phyloP scores from a whole-genome alignment of 2,113 vertebrate species.

The Sardina pilchardus region DNA sequence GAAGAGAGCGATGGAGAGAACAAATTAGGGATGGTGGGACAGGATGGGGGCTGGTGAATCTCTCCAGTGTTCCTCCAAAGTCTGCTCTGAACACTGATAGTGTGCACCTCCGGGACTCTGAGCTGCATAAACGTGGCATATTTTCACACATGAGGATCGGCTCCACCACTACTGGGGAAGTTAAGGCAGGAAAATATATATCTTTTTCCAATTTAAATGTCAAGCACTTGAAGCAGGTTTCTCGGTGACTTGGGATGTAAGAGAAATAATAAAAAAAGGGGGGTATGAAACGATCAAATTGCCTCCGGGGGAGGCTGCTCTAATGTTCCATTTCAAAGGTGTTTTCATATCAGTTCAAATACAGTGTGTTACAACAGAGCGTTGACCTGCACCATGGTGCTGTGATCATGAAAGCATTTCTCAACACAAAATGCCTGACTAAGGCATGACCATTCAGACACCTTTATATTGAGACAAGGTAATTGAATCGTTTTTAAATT shows the following conservation, averaged over 20 bases:
- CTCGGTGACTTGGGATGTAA: slow-evolving; percentile 8
- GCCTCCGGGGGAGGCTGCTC: not conserved
- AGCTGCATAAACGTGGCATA: slow-evolving; percentile 26
- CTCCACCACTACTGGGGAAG: slow-evolving; percentile 7
- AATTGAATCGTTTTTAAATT: not conserved
- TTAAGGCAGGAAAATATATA: slow-evolving; percentile 25
- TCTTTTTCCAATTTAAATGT: slow-evolving; percentile 33
- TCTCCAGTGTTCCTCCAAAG: slow-evolving; percentile 53
- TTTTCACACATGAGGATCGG: slow-evolving; percentile 21
- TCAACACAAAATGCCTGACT: not conserved
- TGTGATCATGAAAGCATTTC: not conserved
- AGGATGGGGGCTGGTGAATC: slow-evolving; percentile 41
- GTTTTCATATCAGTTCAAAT: slow-evolving; percentile 14
- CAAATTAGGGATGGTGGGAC: slow-evolving; percentile 67
- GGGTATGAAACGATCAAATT: slow-evolving; percentile 9
- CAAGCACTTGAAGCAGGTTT: slow-evolving; percentile 1
- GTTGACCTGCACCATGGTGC: not conserved
- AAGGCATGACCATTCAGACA: not conserved
- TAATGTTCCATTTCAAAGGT: slow-evolving; percentile 6
- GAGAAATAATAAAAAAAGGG: slow-evolving; percentile 13
- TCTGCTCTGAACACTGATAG: slow-evolving; percentile 43
- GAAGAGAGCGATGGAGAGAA: slow-evolving; percentile 54
- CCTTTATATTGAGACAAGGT: not conserved
- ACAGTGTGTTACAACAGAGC: not conserved
- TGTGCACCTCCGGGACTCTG: slow-evolving; percentile 16